Conservation (phyloP, 2,113 vertebrate species). For the Nematolebias whitei region DNA sequence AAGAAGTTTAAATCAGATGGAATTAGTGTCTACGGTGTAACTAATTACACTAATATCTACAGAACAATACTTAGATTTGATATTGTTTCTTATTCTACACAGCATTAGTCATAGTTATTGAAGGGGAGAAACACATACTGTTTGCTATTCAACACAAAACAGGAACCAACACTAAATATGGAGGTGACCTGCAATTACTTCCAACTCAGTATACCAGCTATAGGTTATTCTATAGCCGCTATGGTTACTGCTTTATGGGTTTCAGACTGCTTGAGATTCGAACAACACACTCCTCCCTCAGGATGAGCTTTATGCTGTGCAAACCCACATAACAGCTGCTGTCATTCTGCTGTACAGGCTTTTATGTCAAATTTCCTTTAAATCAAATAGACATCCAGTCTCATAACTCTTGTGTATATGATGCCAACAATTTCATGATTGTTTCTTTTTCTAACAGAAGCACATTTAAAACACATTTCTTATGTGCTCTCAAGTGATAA, state of each 20-base stretch:
- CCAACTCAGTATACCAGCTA: background rate
- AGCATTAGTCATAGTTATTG: constrained; percentile 11
- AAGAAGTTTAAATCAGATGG: background rate
- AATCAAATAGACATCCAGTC: constrained; percentile 44
- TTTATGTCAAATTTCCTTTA: constrained; percentile 58
- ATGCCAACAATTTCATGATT: no score
- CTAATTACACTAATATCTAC: constrained; percentile 2
- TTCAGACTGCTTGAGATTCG: constrained; percentile 63
- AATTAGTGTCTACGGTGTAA: constrained; percentile 17
- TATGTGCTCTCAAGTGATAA: no score
- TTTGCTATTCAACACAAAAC: constrained; percentile 57
- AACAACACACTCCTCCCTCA: constrained; percentile 52
- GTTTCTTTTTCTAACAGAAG: no score
- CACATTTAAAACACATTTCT: no score
- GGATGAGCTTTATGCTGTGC: constrained; percentile 60
- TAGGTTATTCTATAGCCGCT: constrained; percentile 25
- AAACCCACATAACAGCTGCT: constrained; percentile 56
- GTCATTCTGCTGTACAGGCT: constrained; percentile 50
- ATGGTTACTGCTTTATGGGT: constrained; percentile 15
- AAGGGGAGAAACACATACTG: constrained; percentile 28
- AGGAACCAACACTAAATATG: constrained; percentile 46
- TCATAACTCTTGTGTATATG: background rate
- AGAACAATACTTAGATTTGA: background rate
- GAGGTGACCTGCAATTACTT: constrained; percentile 51
- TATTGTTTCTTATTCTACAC: constrained; percentile 3